Evolutionary conservation across 2,888 invertebrate genomes (phyloP), one percentile per base, ranked within the genome.

Genomic region (Epistrophe eligans): DNA sequence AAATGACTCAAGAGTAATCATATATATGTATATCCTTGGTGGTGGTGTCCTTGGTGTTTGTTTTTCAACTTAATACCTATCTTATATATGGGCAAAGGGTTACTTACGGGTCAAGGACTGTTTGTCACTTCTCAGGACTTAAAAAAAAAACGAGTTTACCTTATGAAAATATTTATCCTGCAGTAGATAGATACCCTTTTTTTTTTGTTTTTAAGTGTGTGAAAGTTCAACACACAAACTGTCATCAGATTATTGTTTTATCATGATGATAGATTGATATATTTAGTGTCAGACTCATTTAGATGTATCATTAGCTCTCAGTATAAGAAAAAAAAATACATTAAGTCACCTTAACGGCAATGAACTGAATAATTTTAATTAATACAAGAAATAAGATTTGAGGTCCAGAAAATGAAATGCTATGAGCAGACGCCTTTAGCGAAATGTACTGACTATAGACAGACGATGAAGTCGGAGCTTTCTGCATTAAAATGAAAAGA

Each of bases 241-340:
- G 85, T 85, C 85, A 43, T 48, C 70, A 66, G 82, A 82, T 79
- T 82, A 87, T 76, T 83, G 87, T 67, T 79, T 83, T 79, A 87
- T 83, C 76, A 79, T 83, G 76, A 83, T 79, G 83, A 87, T 79
- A 28, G 67, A 87, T 87, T 73, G 83, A 76, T 58, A 71, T 45
- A 70, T 81, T 67, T 60, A 52, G 57, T 73, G 77, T 66, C 83
- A 50, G 35, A 62, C 8, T 62, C 24, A 19, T 55, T 15, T 40
- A 62, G 70, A 24, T 60, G 57, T 35, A 83, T 79, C 79, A 83
- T 87, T 87, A 76, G 79, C 81, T 66, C 70, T 40, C 77, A 76
- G 57, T 43, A 8, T 19, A 13, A 13, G 2, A 19, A 19, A 15
- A 43, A 24, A 19, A 40, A 43, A 24, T n/a, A 5, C 15, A 40